Evolutionary conservation across 2,797 vertebrate species (phyloP), one percentile per base, ranked within the genome.

Genomic region (Darevskia nairensis): DNA sequence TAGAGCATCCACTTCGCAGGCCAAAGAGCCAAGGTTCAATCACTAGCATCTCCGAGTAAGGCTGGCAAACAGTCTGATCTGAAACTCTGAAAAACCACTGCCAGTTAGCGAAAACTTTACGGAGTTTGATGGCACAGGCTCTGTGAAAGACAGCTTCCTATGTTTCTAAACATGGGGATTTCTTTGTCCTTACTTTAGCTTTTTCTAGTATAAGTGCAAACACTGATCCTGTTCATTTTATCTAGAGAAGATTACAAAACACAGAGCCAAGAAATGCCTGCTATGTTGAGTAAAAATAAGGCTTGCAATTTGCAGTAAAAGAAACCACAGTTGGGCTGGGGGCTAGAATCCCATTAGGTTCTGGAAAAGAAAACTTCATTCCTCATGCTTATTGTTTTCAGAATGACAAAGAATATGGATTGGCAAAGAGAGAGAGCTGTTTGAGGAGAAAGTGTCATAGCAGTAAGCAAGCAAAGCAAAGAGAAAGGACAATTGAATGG

Each of bases 311-410:
- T 59, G 10, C 74, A 39, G 59, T 82, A 92, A 87, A 91, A 80
- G 32, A 87, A 13, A 6, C 72, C 32, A 55, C 61, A 64, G 21
- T 23, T 23, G 61, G 61, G 61, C 21, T 77, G 44, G 8, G 50
- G 75, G 50, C 86, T 83, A 77, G 87, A 77, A 78, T 92, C 89
- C 0, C 78, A 35, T 46, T 55, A 1, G 75, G 84, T 15, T 32
- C 91, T 92, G 90, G 90, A 89, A 95, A 89, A 80, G 41, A 80
- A 95, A 93, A 87, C 64, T 35, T 89, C 84, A 94, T 41, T 76
- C 92, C 39, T 83, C 89, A 59, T 87, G 89, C 78, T 91, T 89
- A 84, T 29, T 80, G 82, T 32, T 87, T 93, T 89, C 88, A 29
- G 92, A 90, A 91, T 1, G 8, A 88, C 86, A 92, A 95, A 89